A percentile compares a stretch with the other conserved stretches of the same genome.
phyloP scores from a whole-genome alignment of 1,140 invertebrate genomes.

The Agrypnia vestita region DNA sequence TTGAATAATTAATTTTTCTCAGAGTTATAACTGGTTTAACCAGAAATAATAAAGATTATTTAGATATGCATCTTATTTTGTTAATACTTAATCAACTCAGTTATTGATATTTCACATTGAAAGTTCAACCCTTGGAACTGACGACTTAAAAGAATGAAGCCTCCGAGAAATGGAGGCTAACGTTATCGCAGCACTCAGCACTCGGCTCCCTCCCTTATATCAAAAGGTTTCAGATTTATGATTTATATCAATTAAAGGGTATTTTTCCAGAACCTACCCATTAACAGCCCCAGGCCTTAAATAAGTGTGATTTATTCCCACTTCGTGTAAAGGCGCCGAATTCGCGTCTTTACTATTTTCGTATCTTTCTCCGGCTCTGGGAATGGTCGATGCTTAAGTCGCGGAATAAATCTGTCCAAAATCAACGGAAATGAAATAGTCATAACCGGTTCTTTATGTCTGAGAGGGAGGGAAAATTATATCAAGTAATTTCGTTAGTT shows the following conservation, averaged over 20 bases:
- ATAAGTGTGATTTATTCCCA: conserved; percentile 27
- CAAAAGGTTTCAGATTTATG: conserved; percentile 27
- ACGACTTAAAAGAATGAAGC: not conserved
- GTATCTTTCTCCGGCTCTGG: not conserved
- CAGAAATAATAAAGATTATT: no score
- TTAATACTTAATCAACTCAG: no score
- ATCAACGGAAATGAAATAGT: conserved; percentile 36
- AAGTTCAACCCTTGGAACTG: not conserved
- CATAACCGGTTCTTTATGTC: conserved; percentile 27
- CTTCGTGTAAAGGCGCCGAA: not conserved
- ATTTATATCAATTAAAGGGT: conserved; percentile 31
- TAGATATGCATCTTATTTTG: no score
- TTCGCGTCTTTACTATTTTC: not conserved
- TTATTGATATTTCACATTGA: no score
- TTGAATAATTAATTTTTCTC: no score
- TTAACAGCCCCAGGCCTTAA: not conserved
- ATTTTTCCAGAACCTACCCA: conserved; percentile 16
- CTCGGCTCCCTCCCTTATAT: not conserved
- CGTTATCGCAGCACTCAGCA: not conserved
- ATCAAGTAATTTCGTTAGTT: conserved; percentile 25
- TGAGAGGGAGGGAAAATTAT: not conserved
- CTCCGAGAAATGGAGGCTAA: not conserved
- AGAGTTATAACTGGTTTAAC: no score
- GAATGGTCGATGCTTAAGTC: not conserved
- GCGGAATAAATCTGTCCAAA: conserved; percentile 22